Base-by-base conservation (phyloP, 2,797 vertebrate species). In the Cichlasoma orientale region DNA sequence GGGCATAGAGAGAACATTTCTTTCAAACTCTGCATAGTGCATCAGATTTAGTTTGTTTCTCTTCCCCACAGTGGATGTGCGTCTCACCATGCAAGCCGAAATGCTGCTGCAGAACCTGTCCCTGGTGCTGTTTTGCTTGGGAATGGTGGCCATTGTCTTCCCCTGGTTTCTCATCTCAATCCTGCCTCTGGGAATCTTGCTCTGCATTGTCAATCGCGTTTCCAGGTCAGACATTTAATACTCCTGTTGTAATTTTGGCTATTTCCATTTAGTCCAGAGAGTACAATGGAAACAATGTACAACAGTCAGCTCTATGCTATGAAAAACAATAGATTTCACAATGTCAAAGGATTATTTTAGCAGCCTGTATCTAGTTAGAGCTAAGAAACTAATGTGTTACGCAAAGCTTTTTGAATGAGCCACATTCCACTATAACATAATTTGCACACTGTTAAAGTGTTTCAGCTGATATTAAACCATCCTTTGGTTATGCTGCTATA, bases 141-240 rank as follows among this genome's bases (percentile, higher is more conserved):
- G 86, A 53, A 94, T 96, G 91, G 93, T 97, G 52, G 87, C 94
- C 76, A 77, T 92, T 2, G 90, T 97, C 83, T 97, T 97, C 80
- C 96, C 96, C 5, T 97, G 96, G 95, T 97, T 97, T 88, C 93
- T 97, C 76, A 61, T 97, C 72, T 95, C 94, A 77, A 92, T 96
- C 78, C 18, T 96, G 61, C 96, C 96, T 7, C 82, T 97, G 29
- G 93, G 92, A 77, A 86, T 50, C 50, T 94, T 96, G 82, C 96
- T 97, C 85, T 95, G 57, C 79, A 8, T 96, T 23, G 82, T 96
- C 84, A 96, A 96, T 80, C 94, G 90, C 56, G 90, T 95, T 79
- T 95, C 95, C 92, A 96, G 96, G 96, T 97, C 81, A 93, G 94
- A 72, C 47, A 70, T 41, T 44, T 50, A 69, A 41, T 23, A 1